phyloP scores from a whole-genome alignment of 2,888 invertebrate genomes.

The Chrysomela aeneicollis region DNA sequence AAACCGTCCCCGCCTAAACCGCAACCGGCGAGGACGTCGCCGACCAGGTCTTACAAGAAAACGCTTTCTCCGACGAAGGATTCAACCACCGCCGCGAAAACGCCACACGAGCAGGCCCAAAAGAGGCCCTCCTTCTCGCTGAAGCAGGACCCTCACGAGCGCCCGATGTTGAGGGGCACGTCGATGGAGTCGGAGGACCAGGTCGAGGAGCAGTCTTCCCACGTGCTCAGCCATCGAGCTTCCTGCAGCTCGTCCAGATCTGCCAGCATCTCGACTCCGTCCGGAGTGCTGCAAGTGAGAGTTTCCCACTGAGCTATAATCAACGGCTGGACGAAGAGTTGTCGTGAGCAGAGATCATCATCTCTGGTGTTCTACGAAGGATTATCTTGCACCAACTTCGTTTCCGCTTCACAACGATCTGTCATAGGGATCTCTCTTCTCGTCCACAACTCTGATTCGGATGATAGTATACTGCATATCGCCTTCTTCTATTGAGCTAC shows the following conservation, averaged over 20 bases:
- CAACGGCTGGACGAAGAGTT: neutral
- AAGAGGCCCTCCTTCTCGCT: constrained; percentile 37
- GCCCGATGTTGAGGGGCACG: constrained; percentile 37
- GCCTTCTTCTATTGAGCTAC: no score
- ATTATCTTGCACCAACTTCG: no score
- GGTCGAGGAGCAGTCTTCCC: constrained; percentile 39
- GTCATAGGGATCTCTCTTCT: no score
- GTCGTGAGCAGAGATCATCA: no score
- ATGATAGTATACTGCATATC: no score
- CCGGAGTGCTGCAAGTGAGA: constrained; percentile 54
- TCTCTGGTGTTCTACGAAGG: no score
- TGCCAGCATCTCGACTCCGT: constrained; percentile 56
- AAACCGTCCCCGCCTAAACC: constrained; percentile 36
- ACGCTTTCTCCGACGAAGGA: constrained; percentile 34
- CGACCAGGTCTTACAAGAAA: constrained; percentile 28
- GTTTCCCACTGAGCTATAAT: constrained; percentile 6
- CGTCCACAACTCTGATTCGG: no score
- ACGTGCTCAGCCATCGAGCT: constrained; percentile 52
- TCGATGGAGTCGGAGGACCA: constrained; percentile 45
- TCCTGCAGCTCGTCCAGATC: constrained; percentile 57
- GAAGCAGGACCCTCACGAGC: constrained; percentile 36
- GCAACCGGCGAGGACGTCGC: constrained; percentile 22
- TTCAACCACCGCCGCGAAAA: neutral
- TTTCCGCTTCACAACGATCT: no score
- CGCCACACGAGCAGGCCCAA: constrained; percentile 24